Base-by-base conservation (phyloP, 2,113 vertebrate genomes). In the Tricholaema leucomelas region DNA sequence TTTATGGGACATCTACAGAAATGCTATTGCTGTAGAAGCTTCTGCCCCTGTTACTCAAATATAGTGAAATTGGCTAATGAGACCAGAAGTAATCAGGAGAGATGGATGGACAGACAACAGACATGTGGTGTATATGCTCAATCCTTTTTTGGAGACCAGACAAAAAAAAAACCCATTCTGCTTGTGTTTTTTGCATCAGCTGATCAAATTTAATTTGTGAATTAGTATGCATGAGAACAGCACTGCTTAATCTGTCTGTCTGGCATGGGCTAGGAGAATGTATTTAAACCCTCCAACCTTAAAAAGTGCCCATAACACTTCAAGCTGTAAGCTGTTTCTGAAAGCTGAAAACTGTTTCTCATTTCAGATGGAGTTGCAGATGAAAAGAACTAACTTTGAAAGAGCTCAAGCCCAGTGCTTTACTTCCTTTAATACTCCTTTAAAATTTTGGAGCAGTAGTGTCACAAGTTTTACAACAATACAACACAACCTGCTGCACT, bases 141-240 rank as follows among this genome's bases (percentile, higher is more conserved):
- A 5, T 42, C 8, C 10, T 79, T 63, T 36, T 3, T 6, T 48
- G 24, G 17, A 35, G 30, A 61, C 23, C 23, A 82, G 56, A 16
- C 12, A 54, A 10, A 35, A n/a, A 59, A 64, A 65, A 30, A 8
- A 36, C 4, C 12, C 8, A 8, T 79, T 85, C n/a, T 48, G 27
- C 33, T 80, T 3, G 0, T 60, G 9, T 35, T 54, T 93, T 92
- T 88, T 85, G 40, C 19, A 27, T 87, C 7, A 6, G 7, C 58
- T 79, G n/a, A 33, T 92, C 7, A 28, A 65, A 83, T 73, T 85
- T 14, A 73, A 1, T 66, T 74, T 87, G 35, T 64, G 63, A 64
- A 75, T 95, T 92, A 71, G 56, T 80, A 78, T 91, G 40, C 38
- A 19, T 67, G 81, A 88, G 74, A 88, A 61, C 38, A 81, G 31